Percentiles rank a stretch among this genome's conserved stretches.
Evolutionary conservation across 2,797 vertebrate species (phyloP).

Genomic region (Tapera naevia): DNA sequence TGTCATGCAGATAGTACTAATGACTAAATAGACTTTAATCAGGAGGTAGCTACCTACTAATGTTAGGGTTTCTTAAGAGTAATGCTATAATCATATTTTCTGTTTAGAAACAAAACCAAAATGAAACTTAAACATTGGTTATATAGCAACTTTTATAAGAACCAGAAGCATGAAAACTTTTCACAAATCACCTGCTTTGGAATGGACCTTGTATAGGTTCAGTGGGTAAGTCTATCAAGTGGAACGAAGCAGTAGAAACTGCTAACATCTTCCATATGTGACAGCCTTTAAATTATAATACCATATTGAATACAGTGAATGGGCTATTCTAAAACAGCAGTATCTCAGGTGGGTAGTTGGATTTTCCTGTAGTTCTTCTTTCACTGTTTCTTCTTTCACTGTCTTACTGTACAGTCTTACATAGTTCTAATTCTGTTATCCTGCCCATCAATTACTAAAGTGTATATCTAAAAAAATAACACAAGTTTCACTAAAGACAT

Average conservation of each 20-base stretch:
- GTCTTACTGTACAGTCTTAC: background rate
- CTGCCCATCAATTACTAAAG: background rate
- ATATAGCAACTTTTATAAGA: conserved; percentile 22
- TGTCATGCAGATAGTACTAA: conserved; percentile 52
- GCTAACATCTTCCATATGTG: conserved; percentile 58
- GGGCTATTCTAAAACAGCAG: conserved; percentile 4
- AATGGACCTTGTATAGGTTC: conserved; percentile 39
- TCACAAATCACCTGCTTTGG: conserved; percentile 51
- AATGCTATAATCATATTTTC: background rate
- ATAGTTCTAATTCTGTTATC: background rate
- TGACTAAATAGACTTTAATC: conserved; percentile 53
- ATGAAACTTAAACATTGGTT: background rate
- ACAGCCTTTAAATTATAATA: conserved; percentile 21
- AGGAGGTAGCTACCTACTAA: background rate
- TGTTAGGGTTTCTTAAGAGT: background rate
- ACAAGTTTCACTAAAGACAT: background rate
- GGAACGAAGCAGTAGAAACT: conserved; percentile 47
- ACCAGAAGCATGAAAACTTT: conserved; percentile 53
- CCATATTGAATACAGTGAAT: conserved; percentile 2
- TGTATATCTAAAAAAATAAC: background rate
- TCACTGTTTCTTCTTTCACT: background rate
- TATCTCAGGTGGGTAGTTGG: background rate
- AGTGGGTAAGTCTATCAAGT: conserved; percentile 36
- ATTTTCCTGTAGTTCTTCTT: background rate
- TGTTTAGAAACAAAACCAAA: background rate